phyloP scores from a whole-genome alignment of 2,113 vertebrate species.

The Saimiri boliviensis region DNA sequence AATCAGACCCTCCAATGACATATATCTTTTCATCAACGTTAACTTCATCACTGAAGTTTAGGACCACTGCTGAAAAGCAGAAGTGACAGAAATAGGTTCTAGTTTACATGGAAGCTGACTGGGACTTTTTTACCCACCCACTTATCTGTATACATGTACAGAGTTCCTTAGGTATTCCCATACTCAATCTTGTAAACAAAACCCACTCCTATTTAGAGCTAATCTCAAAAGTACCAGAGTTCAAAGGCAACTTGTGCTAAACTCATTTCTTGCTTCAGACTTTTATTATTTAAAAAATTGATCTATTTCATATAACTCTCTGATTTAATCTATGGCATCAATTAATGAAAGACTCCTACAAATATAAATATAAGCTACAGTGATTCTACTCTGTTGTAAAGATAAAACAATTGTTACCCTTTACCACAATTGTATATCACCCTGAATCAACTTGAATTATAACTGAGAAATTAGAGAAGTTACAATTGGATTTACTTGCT shows the following conservation, averaged over 20 bases:
- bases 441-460: constrained; percentile 57
- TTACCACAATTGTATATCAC: constrained; percentile 55
- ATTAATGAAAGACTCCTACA: neutral
- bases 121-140: neutral
- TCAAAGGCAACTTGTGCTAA: neutral
- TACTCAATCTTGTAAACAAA: neutral
- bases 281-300: constrained; percentile 41
- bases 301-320: constrained; percentile 10
- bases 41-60: neutral
- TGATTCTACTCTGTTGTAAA: constrained; percentile 36
- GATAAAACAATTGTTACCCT: constrained; percentile 29
- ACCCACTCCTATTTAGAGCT: neutral
- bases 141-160: rapidly evolving
- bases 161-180: neutral
- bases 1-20: neutral
- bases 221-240: neutral
- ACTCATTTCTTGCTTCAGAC: neutral
- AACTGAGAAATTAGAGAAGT: constrained; percentile 51
- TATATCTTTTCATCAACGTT: neutral
- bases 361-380: constrained; percentile 21
- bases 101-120: neutral
- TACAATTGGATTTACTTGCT: constrained; percentile 61
- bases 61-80: neutral
- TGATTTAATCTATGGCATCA: constrained; percentile 45
- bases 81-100: neutral